Evolutionary conservation across 2,113 vertebrate genomes (phyloP), one percentile per base, ranked within the genome.

Genomic region (Saguinus midas): DNA sequence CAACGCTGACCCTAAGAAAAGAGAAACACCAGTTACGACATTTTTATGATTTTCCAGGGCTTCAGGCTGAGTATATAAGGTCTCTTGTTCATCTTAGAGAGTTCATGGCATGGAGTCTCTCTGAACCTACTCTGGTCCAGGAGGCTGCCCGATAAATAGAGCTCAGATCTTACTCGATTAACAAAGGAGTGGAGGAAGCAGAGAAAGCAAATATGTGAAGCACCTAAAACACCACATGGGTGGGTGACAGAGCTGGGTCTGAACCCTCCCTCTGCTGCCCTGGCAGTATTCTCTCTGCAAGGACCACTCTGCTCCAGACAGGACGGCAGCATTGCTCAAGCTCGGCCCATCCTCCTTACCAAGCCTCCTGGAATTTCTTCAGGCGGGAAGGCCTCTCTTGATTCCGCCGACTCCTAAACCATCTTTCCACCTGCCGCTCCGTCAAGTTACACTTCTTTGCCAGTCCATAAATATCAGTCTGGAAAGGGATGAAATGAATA

Each of bases 331-430:
- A 8, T 43, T 76, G 23, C 27, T 50, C 52, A 73, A 35, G 40
- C 25, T 25, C 4, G 20, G 8, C 18, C 43, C 3, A 2, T 12
- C 85, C 68, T 95, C 48, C 98, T 99, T 97, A 99, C 99, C 99
- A 99, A 96, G 99, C 99, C 95, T 99, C 99, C 97, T 98, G 99
- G 98, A 99, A 99, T 87, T 99, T 99, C 97, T 99, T 99, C 88
- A 99, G 97, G 87, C 99, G 98, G 29, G 99, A 99, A 14, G 99
- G 99, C 57, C 98, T 99, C 86, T 99, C 99, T 43, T 99, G 99
- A 97, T 98, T 99, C 45, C 99, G 98, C 92, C 99, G 98, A 45
- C 98, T 99, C 96, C 99, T 98, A 97, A 99, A 99, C 99, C 99
- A 99, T 66, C 99, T 99, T 94, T 99, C 99, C 87, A 99, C 99